Evolutionary conservation across 2,888 invertebrate species (phyloP).

Genomic region (Harpagoxenus sublaevis): DNA sequence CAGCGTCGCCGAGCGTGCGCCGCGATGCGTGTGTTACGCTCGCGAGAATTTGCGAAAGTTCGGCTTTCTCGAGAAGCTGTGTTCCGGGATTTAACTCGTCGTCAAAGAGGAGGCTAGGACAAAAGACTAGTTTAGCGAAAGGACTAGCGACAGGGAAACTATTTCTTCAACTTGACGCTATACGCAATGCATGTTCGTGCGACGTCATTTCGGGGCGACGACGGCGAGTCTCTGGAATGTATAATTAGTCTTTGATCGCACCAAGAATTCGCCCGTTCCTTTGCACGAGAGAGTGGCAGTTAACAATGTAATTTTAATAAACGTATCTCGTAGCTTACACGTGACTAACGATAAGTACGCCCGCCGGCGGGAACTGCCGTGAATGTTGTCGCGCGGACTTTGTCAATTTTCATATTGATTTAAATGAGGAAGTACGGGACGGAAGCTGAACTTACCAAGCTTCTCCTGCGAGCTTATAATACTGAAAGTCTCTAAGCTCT

Average conservation of each 20-base stretch:
- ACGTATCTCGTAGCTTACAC: constrained; percentile 36
- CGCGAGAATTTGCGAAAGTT: neutral
- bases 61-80: neutral
- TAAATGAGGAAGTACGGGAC: constrained; percentile 43
- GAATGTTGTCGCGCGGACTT: constrained; percentile 47
- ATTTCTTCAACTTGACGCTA: constrained; percentile 11
- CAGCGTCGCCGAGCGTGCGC: neutral
- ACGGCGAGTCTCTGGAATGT: constrained; percentile 6
- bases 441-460: constrained; percentile 33
- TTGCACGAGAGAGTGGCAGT: neutral
- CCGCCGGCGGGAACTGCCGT: constrained; percentile 1
- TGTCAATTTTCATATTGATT: constrained; percentile 58
- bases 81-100: neutral
- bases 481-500: constrained; percentile 40
- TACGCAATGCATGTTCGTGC: neutral
- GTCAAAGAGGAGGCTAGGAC: neutral
- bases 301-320: constrained; percentile 52
- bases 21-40: neutral
- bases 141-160: neutral
- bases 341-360: constrained; percentile 25
- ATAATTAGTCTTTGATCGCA: constrained; percentile 43
- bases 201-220: neutral
- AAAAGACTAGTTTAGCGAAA: neutral
- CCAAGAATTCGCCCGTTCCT: neutral
- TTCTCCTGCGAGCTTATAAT: constrained; percentile 40